phyloP scores from a whole-genome alignment of 2,113 vertebrate genomes.

The Cromileptes altivelis region DNA sequence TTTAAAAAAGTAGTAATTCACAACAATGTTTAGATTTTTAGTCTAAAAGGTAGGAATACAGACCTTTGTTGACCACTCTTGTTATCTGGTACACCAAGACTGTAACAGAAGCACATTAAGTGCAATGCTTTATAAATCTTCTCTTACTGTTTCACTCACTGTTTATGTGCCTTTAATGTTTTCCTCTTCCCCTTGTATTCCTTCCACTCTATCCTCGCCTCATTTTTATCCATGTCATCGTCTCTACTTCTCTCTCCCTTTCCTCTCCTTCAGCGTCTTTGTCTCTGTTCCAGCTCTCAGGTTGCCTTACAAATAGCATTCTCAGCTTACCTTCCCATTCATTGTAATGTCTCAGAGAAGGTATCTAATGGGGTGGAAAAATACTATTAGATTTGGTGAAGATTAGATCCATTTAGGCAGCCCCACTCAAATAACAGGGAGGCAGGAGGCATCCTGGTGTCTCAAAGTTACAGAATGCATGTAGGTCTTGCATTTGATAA shows the following conservation, averaged over 20 bases:
- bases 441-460: neutral
- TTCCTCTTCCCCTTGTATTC: neutral
- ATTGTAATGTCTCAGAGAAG: conserved; percentile 15
- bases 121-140: conserved; percentile 8
- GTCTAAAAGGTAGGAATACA: neutral
- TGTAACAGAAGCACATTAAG: neutral
- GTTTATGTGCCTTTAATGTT: neutral
- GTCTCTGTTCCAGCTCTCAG: conserved; percentile 7
- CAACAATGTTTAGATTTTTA: neutral
- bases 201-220: neutral
- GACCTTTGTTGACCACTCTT: neutral
- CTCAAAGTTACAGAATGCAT: neutral
- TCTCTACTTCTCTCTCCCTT: neutral
- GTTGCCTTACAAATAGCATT: conserved; percentile 6
- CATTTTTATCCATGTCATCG: neutral
- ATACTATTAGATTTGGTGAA: conserved; percentile 32
- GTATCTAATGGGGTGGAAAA: neutral
- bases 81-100: neutral
- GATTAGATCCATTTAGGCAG: conserved; percentile 20
- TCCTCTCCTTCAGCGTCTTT: neutral
- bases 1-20: neutral
- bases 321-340: conserved; percentile 26
- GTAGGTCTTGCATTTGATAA: neutral
- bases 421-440: conserved; percentile 7
- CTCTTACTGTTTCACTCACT: neutral